These are phyloP conservation scores for Oryzias celebensis DNA, from an alignment of 2,113 vertebrate genomes.

Conservation along the genomic window DNA sequence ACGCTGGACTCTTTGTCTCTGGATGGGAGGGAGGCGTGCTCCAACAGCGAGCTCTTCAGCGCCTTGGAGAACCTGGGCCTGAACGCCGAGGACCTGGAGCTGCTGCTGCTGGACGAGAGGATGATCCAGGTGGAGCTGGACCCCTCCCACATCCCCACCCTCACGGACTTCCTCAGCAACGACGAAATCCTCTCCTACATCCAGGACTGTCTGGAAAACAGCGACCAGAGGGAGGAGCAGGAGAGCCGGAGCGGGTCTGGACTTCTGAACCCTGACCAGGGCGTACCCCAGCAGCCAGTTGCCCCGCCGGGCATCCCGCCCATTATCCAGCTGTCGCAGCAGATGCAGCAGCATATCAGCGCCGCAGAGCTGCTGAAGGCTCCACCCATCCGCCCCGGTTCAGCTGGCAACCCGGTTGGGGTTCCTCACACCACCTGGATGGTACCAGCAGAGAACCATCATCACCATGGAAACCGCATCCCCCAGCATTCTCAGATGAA, in stretches of 20 bases:
- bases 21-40: conserved; percentile 68
- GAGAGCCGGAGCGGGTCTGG: conserved; percentile 2
- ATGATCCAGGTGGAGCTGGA: conserved; percentile 79
- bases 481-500: conserved; percentile 9
- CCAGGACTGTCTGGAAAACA: conserved; percentile 54
- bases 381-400: neutral
- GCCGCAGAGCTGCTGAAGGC: conserved; percentile 8
- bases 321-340: conserved; percentile 56
- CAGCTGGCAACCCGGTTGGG: neutral
- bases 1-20: conserved; percentile 77
- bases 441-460: conserved; percentile 3
- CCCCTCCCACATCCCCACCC: conserved; percentile 30
- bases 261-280: conserved; percentile 1
- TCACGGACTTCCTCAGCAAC: conserved; percentile 67
- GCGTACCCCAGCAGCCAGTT: conserved; percentile 6
- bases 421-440: conserved; percentile 28
- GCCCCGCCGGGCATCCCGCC: neutral
- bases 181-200: conserved; percentile 73
- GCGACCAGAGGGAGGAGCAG: neutral
- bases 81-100: conserved; percentile 78
- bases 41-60: conserved; percentile 75
- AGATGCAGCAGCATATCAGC: conserved; percentile 59
- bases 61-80: conserved; percentile 78
- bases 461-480: conserved; percentile 7
- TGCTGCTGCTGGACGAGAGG: conserved; percentile 81